Conservation (phyloP, 2,113 vertebrate species). For the Pan paniscus region DNA sequence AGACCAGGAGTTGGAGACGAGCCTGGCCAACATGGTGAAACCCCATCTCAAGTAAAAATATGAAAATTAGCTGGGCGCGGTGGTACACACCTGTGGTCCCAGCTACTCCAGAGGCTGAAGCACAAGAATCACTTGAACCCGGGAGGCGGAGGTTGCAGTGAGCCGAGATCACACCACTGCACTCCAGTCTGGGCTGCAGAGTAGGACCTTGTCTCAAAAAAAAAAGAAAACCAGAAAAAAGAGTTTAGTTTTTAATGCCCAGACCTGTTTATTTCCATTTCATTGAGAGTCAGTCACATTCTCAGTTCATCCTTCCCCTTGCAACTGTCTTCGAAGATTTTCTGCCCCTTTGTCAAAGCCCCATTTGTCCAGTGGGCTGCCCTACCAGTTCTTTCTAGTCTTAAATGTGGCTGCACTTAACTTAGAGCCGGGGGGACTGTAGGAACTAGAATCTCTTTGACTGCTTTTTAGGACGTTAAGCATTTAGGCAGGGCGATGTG, state of each 20-base stretch:
- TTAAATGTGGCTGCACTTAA: not conserved
- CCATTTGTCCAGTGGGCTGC: not conserved
- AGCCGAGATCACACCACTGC: too few species aligned
- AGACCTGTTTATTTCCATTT: not conserved
- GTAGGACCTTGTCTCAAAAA: too few species aligned
- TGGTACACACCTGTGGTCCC: too few species aligned
- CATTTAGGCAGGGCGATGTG: not conserved
- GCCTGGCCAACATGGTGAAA: too few species aligned
- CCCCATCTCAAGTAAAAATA: too few species aligned
- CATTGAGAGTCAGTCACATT: not conserved
- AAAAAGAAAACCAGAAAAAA: too few species aligned
- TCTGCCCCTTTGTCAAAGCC: not conserved
- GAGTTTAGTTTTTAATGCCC: not conserved
- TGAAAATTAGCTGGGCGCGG: too few species aligned
- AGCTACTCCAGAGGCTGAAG: too few species aligned
- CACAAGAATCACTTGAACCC: too few species aligned
- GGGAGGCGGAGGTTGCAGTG: too few species aligned
- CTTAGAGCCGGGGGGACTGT: not conserved
- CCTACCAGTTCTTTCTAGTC: not conserved
- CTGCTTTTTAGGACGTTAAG: not conserved
- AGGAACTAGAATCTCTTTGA: not conserved
- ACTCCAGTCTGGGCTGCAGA: too few species aligned
- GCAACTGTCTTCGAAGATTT: not conserved
- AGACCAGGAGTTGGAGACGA: too few species aligned
- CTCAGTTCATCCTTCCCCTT: not conserved